Conservation (phyloP, 2,113 vertebrate genomes). For the Calidris pugnax region DNA sequence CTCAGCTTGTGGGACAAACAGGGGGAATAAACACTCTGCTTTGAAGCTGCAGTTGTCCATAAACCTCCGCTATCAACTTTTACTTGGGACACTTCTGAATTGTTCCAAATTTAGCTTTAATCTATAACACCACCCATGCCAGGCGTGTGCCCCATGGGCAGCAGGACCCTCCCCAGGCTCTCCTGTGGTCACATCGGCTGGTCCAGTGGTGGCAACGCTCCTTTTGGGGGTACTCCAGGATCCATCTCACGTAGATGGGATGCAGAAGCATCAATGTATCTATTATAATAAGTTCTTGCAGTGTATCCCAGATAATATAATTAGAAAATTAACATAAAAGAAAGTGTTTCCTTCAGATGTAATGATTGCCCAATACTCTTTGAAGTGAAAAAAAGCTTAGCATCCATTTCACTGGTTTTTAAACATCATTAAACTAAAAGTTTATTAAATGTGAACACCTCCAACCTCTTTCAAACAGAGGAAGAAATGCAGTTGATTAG, state of each 20-base stretch:
- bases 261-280: not conserved
- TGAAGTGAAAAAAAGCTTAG: conserved; percentile 41
- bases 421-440: conserved; percentile 55
- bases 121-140: not conserved
- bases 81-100: not conserved
- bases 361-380: conserved; percentile 23
- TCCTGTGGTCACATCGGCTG: not conserved
- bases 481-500: not conserved
- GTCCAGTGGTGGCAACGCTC: not conserved
- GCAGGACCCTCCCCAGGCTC: not conserved
- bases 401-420: not conserved
- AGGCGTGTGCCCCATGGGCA: not conserved
- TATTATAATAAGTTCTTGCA: not conserved
- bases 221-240: not conserved
- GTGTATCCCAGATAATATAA: conserved; percentile 11
- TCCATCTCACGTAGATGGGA: not conserved
- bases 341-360: conserved; percentile 45
- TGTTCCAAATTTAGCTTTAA: not conserved
- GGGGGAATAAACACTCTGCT: not conserved
- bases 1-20: not conserved
- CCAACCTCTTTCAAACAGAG: not conserved
- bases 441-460: conserved; percentile 22
- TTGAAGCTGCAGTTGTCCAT: not conserved
- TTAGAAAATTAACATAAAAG: conserved; percentile 64
- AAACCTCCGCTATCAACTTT: not conserved